Evolutionary conservation across 1,140 invertebrate species (phyloP), one percentile per base, ranked within the genome.

Genomic region (Tetraneura akinire): DNA sequence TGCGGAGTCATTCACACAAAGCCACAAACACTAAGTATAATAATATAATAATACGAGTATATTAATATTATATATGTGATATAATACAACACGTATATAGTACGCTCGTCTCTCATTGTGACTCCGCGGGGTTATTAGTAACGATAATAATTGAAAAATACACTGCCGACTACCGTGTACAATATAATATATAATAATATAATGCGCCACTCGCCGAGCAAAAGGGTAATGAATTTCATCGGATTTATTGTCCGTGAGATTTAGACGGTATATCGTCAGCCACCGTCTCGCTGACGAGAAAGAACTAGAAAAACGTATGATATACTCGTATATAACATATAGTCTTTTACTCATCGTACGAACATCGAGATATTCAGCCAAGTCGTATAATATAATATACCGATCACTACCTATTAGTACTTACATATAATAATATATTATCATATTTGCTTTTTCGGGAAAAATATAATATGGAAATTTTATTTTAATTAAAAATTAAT

Each of bases 71-170:
- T n/a, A n/a, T n/a, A n/a, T n/a, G n/a, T n/a, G n/a, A n/a, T n/a
- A n/a, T n/a, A n/a, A n/a, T n/a, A n/a, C n/a, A n/a, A n/a, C n/a
- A n/a, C n/a, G n/a, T n/a, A n/a, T n/a, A n/a, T 32, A 62, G 21
- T 66, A 45, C 18, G n/a, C 53, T 14, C 53, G 32, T 16, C 5
- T 76, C 73, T 45, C 74, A 62, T 62, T 62, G 74, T 62, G 55
- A 78, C 74, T 78, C 74, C 55, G 74, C 42, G 53, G 55, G 74
- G 74, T 78, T 78, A 78, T 78, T 78, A 78, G 74, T 78, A 47
- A 78, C 55, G 21, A 62, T 47, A 26, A 62, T 62, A 60, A 78
- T 78, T 60, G 74, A 78, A 68, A 68, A 68, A 68, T 23, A 47
- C 32, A 62, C 13, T 57, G 26, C 53, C 32, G 32, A 68, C 64